Evolutionary conservation across 2,113 vertebrate genomes (phyloP).

Genomic region (Oreochromis aureus): DNA sequence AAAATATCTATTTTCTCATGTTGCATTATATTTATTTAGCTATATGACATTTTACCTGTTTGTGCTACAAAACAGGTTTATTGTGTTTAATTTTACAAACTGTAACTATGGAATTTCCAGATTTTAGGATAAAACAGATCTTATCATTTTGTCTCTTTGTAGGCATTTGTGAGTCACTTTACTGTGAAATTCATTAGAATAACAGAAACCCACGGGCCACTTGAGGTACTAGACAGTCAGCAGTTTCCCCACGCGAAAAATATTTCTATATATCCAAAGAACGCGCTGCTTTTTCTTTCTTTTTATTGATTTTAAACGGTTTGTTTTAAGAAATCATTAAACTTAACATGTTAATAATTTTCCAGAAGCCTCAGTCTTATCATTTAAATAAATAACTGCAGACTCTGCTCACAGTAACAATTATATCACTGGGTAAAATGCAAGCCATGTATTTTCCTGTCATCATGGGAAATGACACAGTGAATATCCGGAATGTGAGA

Average conservation of each 20-base stretch:
- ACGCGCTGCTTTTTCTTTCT: not conserved
- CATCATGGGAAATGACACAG: not conserved
- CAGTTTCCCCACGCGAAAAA: accelerated
- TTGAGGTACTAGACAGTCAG: not conserved
- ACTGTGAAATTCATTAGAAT: not conserved
- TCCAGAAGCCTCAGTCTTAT: not conserved
- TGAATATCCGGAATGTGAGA: accelerated
- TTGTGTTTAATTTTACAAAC: not conserved
- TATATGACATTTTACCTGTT: not conserved
- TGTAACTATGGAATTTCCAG: not conserved
- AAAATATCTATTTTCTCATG: not conserved
- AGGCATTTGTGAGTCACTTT: too few relatives aligned
- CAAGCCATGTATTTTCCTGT: accelerated
- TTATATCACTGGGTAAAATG: not conserved
- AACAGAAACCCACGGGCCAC: not conserved
- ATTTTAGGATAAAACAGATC: not conserved
- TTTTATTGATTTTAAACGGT: not conserved
- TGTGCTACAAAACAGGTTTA: not conserved
- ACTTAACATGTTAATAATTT: not conserved
- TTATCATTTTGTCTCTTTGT: not conserved
- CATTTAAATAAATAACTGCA: not conserved
- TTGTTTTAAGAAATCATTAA: not conserved
- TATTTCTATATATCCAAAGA: not conserved
- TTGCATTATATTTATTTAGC: not conserved
- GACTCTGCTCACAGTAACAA: not conserved